Base-by-base conservation (phyloP, 2,797 vertebrate species). In the Perodicticus potto region DNA sequence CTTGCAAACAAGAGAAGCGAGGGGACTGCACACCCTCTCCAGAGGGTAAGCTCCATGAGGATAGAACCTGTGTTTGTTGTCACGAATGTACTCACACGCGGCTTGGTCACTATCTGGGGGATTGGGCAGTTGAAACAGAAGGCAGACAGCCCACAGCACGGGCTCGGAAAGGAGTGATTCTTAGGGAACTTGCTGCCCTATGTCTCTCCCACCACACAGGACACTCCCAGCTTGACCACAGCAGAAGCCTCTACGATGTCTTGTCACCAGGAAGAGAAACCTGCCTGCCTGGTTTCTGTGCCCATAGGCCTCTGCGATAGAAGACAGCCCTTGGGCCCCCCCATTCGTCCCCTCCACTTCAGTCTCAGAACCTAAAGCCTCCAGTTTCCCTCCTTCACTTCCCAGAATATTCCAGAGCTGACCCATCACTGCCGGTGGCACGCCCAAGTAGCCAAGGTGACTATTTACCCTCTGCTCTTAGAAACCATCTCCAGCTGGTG, bases 391-490 rank as follows among this genome's bases (percentile, higher is more conserved):
- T 80, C 86, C 89, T 90, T 77, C 34, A 5, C 80, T 96, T 97
- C 86, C 96, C n/a, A 11, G 96, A 97, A 96, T 95, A 85, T 94
- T 95, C 95, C 95, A 82, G 76, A 92, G 57, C 88, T 80, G 87
- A 96, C 85, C 96, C 90, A 57, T 95, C 94, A 80, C 57, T 93
- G 9, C 89, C 80, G 22, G 67, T 45, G 74, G 77, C 96, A 95
- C 89, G 0, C 85, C 97, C 95, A 59, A 92, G 95, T 89, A 93
- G 88, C 96, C 96, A 94, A 88, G 92, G 94, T 57, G 22, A 97
- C 93, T 96, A 94, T 97, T 97, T 98, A 97, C 92, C 95, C 85
- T 97, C 95, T 97, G 72, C 91, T 91, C 91, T 94, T 96, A 76
- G 93, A 97, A 97, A 96, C 96, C 96, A 94, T 86, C 86, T 93